A percentile compares a stretch with the other conserved stretches of the same genome.
Evolutionary conservation across 2,888 invertebrate genomes (phyloP).

Genomic region (Sesia apiformis): DNA sequence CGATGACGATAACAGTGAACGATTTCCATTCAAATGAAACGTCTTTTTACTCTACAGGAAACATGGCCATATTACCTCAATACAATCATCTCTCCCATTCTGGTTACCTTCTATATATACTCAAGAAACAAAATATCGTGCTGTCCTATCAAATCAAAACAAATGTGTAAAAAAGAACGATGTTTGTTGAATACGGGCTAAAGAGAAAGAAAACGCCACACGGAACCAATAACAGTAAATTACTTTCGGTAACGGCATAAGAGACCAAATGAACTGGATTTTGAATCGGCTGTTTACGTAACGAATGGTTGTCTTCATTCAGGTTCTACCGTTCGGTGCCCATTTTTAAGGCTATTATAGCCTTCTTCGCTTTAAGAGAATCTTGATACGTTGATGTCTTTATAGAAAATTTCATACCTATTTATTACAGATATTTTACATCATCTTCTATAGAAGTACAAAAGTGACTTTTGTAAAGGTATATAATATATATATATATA

Average conservation of each 20-base stretch:
- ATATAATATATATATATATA: too few relatives aligned
- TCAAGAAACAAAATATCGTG: too few relatives aligned
- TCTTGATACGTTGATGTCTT: neutral
- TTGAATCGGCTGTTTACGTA: constrained; percentile 25
- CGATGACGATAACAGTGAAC: too few relatives aligned
- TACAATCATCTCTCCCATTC: too few relatives aligned
- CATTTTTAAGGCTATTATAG: neutral
- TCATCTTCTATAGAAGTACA: too few relatives aligned
- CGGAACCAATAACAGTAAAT: constrained; percentile 40
- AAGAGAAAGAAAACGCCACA: constrained; percentile 18
- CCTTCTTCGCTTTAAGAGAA: neutral
- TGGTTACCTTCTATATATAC: too few relatives aligned
- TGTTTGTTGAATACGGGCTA: constrained; percentile 23
- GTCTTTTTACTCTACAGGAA: too few relatives aligned
- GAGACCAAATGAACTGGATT: constrained; percentile 31
- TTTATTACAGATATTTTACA: too few relatives aligned
- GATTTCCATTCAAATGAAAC: too few relatives aligned
- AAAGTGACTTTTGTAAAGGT: too few relatives aligned
- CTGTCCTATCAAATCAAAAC: neutral
- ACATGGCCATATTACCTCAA: too few relatives aligned
- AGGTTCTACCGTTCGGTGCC: neutral
- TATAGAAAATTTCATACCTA: too few relatives aligned
- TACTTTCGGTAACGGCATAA: constrained; percentile 30
- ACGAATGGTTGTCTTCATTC: constrained; percentile 10
- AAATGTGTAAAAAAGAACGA: neutral